Percentiles rank a stretch among this genome's conserved stretches.
Evolutionary conservation across 2,797 vertebrate species (phyloP).

Genomic region (Dromococcyx pavoninus): DNA sequence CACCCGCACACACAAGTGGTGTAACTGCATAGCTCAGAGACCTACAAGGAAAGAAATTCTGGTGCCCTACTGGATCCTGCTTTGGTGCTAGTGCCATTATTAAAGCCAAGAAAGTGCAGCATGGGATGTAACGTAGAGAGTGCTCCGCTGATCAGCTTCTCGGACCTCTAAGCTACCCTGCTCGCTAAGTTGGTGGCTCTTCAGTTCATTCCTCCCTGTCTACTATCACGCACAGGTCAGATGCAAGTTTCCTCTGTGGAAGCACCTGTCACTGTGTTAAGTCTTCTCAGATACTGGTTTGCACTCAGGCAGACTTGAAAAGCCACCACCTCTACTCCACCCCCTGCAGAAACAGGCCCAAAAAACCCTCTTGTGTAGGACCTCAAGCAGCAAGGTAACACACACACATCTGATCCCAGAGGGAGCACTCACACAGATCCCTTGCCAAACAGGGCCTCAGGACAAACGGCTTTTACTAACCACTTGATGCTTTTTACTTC

Average conservation of each 20-base stretch:
- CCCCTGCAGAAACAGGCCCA: background rate
- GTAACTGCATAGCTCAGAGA: background rate
- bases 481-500: background rate
- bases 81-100: background rate
- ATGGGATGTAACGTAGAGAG: background rate
- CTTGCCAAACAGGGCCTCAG: background rate
- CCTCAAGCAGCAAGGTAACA: background rate
- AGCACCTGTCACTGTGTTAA: background rate
- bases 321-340: background rate
- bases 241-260: background rate
- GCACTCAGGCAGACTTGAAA: background rate
- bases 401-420: background rate
- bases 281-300: background rate
- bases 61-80: background rate
- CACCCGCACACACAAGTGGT: background rate
- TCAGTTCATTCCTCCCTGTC: background rate
- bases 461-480: background rate
- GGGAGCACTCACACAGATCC: background rate
- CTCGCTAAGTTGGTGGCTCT: background rate
- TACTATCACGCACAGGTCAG: background rate
- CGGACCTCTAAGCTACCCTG: accelerated
- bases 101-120: background rate
- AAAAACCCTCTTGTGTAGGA: background rate
- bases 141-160: background rate
- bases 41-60: background rate